Percentiles rank a stretch among this genome's conserved stretches.
phyloP scores from a whole-genome alignment of 2,888 invertebrate genomes.

The Ephialtes manifestator region DNA sequence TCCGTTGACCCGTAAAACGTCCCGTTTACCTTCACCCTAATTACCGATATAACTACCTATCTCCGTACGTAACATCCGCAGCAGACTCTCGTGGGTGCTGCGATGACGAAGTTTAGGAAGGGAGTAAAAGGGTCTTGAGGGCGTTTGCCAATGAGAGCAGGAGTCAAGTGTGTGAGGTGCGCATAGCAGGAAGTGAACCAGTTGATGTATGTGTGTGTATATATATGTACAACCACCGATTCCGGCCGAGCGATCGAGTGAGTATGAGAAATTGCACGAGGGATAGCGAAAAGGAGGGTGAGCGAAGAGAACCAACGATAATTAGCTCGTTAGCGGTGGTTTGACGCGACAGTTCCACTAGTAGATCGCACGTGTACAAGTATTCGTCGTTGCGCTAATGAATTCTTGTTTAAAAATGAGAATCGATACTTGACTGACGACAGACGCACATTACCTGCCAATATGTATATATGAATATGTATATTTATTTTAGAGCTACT shows the following conservation, averaged over 20 bases:
- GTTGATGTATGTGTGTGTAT: background rate
- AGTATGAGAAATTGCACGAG: constrained; percentile 57
- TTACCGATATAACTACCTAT: constrained; percentile 28
- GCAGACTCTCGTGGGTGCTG: constrained; percentile 40
- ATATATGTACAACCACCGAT: background rate
- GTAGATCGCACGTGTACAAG: constrained; percentile 66
- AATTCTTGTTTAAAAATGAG: constrained; percentile 63
- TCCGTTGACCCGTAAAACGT: constrained; percentile 62
- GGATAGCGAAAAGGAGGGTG: constrained; percentile 38
- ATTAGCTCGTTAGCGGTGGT: constrained; percentile 77
- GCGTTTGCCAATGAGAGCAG: constrained; percentile 42
- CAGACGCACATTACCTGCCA: background rate
- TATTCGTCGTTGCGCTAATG: constrained; percentile 57
- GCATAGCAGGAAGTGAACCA: background rate
- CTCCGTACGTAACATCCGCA: constrained; percentile 39
- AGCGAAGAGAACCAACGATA: constrained; percentile 68
- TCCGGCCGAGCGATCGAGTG: constrained; percentile 38
- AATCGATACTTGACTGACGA: constrained; percentile 6
- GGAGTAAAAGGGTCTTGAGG: constrained; percentile 55
- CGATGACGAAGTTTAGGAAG: constrained; percentile 53
- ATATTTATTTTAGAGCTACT: background rate
- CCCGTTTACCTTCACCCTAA: constrained; percentile 45
- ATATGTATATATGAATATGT: background rate
- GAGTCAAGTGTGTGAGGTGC: constrained; percentile 35
- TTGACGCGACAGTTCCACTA: constrained; percentile 73